Percentiles rank a stretch among this genome's conserved stretches.
These are phyloP conservation scores for Strigops habroptila DNA, from an alignment of 2,113 vertebrate genomes.

Conservation along the genomic window DNA sequence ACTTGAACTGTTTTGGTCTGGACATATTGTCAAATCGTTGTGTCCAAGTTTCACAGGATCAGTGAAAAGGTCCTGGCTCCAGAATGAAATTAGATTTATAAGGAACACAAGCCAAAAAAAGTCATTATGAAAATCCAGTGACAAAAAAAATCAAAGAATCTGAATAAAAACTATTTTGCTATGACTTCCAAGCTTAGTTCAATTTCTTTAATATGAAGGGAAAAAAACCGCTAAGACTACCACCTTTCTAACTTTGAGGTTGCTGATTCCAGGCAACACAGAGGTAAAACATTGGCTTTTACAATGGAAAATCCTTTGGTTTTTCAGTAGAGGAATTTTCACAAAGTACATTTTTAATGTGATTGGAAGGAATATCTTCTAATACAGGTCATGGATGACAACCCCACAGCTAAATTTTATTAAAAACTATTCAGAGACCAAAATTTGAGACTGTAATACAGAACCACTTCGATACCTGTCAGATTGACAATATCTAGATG, in stretches of 20 bases:
- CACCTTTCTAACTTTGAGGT: background rate
- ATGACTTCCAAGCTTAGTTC: conserved; percentile 26
- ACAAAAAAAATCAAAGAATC: conserved; percentile 61
- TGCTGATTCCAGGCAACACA: conserved; percentile 14
- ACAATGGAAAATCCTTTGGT: conserved; percentile 3
- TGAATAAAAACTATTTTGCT: conserved; percentile 19
- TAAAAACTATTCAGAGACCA: conserved; percentile 22
- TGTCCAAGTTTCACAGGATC: conserved; percentile 69
- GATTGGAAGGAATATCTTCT: background rate
- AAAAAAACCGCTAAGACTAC: background rate
- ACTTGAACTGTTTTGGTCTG: conserved; percentile 72
- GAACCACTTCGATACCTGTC: conserved; percentile 24
- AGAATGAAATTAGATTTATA: conserved; percentile 66
- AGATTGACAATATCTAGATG: conserved; percentile 9
- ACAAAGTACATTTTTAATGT: conserved; percentile 10
- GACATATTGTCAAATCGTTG: conserved; percentile 59
- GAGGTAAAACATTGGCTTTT: conserved; percentile 38
- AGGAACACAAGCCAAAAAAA: conserved; percentile 58
- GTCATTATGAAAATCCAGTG: conserved; percentile 23
- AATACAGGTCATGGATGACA: conserved; percentile 4
- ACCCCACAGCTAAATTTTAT: conserved; percentile 8
- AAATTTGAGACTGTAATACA: conserved; percentile 32
- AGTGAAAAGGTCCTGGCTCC: conserved; percentile 71
- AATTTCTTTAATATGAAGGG: conserved; percentile 32
- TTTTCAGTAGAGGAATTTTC: conserved; percentile 22